These are phyloP conservation scores for Myiozetetes cayanensis DNA, from an alignment of 2,113 vertebrate genomes.

Conservation along the genomic window DNA sequence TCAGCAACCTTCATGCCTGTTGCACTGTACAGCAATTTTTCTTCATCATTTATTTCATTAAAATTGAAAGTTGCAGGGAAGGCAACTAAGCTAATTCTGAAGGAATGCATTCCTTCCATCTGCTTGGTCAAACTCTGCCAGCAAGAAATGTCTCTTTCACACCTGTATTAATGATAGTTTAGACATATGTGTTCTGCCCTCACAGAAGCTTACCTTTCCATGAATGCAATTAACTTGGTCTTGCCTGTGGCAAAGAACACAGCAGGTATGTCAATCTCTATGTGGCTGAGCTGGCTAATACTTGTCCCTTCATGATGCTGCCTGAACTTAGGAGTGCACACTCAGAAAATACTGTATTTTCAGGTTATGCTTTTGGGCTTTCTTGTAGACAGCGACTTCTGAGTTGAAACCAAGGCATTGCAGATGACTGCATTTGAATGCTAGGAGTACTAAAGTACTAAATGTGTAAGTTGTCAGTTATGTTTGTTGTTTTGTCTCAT, in stretches of 20 bases:
- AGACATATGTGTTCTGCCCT: neutral
- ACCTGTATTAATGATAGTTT: neutral
- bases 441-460: neutral
- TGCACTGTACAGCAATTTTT: neutral
- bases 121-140: neutral
- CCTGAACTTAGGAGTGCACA: neutral
- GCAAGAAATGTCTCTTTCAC: neutral
- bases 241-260: neutral
- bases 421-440: neutral
- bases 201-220: neutral
- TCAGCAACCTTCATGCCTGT: neutral
- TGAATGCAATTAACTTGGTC: neutral
- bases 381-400: neutral
- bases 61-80: neutral
- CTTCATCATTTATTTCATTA: neutral
- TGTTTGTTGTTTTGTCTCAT: neutral
- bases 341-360: neutral
- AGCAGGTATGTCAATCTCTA: neutral
- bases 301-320: neutral
- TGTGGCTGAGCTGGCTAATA: neutral
- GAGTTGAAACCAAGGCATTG: neutral
- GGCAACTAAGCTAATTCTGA: neutral
- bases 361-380: neutral
- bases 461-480: neutral
- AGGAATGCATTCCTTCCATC: neutral